These are phyloP conservation scores for Aplocera efformata DNA, from an alignment of 2,888 invertebrate species.

Conservation along the genomic window DNA sequence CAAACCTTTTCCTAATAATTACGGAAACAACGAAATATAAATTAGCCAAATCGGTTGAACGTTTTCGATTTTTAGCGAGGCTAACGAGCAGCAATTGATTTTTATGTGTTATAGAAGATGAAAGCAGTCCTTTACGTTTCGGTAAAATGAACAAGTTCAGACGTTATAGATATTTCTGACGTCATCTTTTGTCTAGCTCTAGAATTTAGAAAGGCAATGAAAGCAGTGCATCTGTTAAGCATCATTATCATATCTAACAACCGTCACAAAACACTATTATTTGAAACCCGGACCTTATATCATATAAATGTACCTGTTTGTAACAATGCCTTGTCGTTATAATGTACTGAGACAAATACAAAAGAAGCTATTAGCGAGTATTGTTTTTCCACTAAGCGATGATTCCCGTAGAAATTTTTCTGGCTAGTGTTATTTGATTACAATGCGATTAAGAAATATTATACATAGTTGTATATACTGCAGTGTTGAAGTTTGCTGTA, in stretches of 20 bases:
- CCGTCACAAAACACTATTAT: slow-evolving; percentile 26
- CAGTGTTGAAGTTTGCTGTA: no score
- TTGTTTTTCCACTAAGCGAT: slow-evolving; percentile 32
- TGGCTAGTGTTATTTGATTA: slow-evolving; percentile 19
- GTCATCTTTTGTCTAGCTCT: slow-evolving; percentile 6
- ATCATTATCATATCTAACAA: slow-evolving; percentile 30
- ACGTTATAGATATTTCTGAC: no score
- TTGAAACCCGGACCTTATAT: slow-evolving; percentile 18
- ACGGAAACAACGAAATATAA: no score
- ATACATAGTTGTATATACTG: no score
- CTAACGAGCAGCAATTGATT: no score
- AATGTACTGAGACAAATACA: slow-evolving; percentile 30
- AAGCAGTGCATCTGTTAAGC: slow-evolving; percentile 24
- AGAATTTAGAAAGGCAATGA: slow-evolving; percentile 29
- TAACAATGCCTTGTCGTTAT: slow-evolving; percentile 33
- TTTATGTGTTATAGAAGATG: no score
- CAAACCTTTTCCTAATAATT: no score
- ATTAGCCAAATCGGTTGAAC: no score
- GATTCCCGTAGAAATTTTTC: slow-evolving; percentile 30
- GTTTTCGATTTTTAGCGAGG: no score
- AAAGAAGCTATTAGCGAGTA: slow-evolving; percentile 34
- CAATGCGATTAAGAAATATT: no score
- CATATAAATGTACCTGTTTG: slow-evolving; percentile 20
- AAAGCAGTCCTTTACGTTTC: no score
- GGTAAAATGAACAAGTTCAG: no score